Conservation (phyloP, 2,113 vertebrate genomes). For the Lepus timidus region DNA sequence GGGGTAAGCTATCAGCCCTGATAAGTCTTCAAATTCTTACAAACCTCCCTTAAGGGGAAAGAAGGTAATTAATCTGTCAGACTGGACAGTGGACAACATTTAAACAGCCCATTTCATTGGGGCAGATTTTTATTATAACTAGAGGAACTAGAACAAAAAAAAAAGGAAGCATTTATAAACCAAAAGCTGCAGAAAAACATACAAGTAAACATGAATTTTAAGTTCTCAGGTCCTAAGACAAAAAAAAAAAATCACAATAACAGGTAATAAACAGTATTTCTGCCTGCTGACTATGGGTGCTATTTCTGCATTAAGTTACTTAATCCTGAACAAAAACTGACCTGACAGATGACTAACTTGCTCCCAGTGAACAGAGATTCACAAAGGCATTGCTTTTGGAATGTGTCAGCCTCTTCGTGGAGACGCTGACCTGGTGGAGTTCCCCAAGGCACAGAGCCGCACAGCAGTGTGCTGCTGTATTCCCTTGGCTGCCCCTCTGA, state of each 20-base stretch:
- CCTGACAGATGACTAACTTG: not conserved
- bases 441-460: not conserved
- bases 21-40: conserved; percentile 50
- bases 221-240: not conserved
- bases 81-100: conserved; percentile 29
- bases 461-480: not conserved
- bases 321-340: conserved; percentile 22
- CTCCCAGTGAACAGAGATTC: not conserved
- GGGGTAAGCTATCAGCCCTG: conserved; percentile 49
- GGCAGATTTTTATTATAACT: conserved; percentile 53
- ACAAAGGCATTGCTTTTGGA: conserved; percentile 13
- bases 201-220: not conserved
- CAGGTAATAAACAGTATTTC: not conserved
- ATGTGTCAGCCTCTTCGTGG: too few relatives aligned
- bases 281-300: not conserved
- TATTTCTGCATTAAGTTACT: conserved; percentile 25
- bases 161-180: conserved; percentile 46
- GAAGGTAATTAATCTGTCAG: conserved; percentile 70
- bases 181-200: not conserved
- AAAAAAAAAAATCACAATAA: not conserved
- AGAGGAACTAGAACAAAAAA: conserved; percentile 55
- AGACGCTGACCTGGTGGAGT: not conserved
- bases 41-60: conserved; percentile 13
- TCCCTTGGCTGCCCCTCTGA: not conserved
- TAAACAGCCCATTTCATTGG: conserved; percentile 56